Evolutionary conservation across 2,888 invertebrate genomes (phyloP).

Genomic region (Argynnis bischoffii): DNA sequence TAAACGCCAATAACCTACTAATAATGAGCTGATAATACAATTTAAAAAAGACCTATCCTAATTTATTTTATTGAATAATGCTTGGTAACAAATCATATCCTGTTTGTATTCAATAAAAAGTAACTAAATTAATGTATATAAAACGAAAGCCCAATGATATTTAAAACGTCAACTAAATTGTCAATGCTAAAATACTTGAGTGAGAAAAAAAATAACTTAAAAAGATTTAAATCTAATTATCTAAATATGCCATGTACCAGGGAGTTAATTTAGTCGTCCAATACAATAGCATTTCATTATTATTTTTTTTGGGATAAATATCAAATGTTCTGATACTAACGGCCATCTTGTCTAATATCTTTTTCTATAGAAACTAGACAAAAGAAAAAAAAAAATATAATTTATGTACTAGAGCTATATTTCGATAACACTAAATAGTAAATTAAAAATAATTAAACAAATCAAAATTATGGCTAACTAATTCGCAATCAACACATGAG

Average conservation of each 20-base stretch:
- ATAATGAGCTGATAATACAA: conserved; percentile 82
- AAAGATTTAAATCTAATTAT: conserved; percentile 72
- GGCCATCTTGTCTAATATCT: conserved; percentile 51
- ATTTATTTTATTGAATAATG: conserved; percentile 80
- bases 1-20: conserved; percentile 81
- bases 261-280: conserved; percentile 53
- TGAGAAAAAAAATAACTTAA: conserved; percentile 72
- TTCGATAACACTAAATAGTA: conserved; percentile 70
- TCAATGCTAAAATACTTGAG: conserved; percentile 53
- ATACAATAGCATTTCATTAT: conserved; percentile 22
- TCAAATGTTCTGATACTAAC: conserved; percentile 62
- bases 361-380: conserved; percentile 41
- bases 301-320: conserved; percentile 40
- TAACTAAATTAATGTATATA: conserved; percentile 71
- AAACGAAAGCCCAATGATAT: conserved; percentile 72
- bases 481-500: conserved; percentile 68
- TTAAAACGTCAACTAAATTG: conserved; percentile 49
- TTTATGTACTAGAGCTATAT: conserved; percentile 72
- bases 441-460: conserved; percentile 63
- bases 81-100: conserved; percentile 81
- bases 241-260: conserved; percentile 67
- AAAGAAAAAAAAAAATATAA: conserved; percentile 61
- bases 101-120: conserved; percentile 79
- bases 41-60: conserved; percentile 79
- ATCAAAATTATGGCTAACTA: conserved; percentile 77